Base-by-base conservation (phyloP, 2,113 vertebrate species). In the Misgurnus anguillicaudatus region DNA sequence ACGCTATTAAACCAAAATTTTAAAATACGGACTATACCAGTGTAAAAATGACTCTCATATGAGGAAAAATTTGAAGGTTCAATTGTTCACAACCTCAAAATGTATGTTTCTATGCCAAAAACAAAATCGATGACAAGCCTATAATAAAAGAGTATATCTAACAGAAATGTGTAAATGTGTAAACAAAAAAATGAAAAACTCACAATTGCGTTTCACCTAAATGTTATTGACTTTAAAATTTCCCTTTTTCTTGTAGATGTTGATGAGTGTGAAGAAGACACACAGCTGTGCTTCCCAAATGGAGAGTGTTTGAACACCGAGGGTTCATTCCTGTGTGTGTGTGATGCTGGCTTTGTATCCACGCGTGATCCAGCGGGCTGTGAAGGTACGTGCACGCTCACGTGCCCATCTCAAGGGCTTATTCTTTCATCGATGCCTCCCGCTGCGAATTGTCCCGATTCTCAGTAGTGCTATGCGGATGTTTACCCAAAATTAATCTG, bases 221-320 rank as follows among this genome's bases (percentile, higher is more conserved):
- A 4, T 51, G 47, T 51, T 13, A 76, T 19, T 66, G 38, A 24
- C 38, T 66, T 58, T 8, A 39, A 21, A 8, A 47, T 70, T 31
- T 58, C n/a, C 21, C 70, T 7, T 41, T n/a, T 80, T 3, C 58
- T 61, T 21, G 8, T 90, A 99, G 98, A 99, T 90, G 88, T 97
- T 66, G 94, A 99, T 41, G 98, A 99, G 84, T 99, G 98, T 85
- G 51, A 88, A 83, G 94, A 87, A 53, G 90, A 91, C 80, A 48
- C 92, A 0, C 94, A 96, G 39, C 90, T 95, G 68, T 98, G 96
- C 17, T 90, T 88, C 9, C 92, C 94, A 14, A 91, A 95, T 0
- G 96, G 95, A 4, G 90, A 93, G n/a, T 99, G 98, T 88, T 86
- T 95, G 0, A 99, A 99, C 91, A 95, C 92, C 0, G 93, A 93